These are phyloP conservation scores for Lepus townsendii DNA, from an alignment of 2,797 vertebrate species.

Conservation along the genomic window DNA sequence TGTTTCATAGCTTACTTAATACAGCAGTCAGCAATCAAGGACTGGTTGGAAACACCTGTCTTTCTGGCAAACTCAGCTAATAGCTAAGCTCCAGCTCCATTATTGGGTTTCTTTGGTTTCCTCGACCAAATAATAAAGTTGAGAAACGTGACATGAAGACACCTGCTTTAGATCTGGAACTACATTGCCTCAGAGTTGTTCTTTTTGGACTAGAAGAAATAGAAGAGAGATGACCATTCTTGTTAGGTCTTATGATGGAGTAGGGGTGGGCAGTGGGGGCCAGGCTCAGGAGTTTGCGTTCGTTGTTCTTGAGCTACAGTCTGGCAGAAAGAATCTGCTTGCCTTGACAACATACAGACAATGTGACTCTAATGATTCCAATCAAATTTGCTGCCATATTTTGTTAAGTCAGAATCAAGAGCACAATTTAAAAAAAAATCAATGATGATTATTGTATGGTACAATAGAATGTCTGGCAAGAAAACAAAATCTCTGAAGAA, in stretches of 20 bases:
- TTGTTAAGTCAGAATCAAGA: conserved; percentile 65
- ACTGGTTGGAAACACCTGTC: conserved; percentile 74
- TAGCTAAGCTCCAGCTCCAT: conserved; percentile 61
- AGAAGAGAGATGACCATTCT: neutral
- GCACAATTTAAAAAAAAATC: conserved; percentile 54
- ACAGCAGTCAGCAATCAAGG: conserved; percentile 63
- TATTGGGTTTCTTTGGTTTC: conserved; percentile 61
- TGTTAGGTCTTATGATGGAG: neutral
- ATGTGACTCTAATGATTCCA: conserved; percentile 52
- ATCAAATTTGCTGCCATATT: conserved; percentile 41
- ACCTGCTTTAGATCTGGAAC: conserved; percentile 57
- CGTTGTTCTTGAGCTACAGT: neutral
- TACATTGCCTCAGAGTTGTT: conserved; percentile 70
- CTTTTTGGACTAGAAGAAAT: neutral
- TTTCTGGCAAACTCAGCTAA: conserved; percentile 66
- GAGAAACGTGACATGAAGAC: conserved; percentile 1
- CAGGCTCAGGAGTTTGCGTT: neutral
- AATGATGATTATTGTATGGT: conserved; percentile 35
- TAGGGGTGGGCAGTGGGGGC: neutral
- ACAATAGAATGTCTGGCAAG: conserved; percentile 21
- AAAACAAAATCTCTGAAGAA: conserved; percentile 27
- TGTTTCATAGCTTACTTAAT: conserved; percentile 67
- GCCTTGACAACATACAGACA: neutral
- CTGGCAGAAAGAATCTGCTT: neutral
- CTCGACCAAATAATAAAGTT: conserved; percentile 66